Percentiles rank a stretch among this genome's conserved stretches.
Evolutionary conservation across 1,140 invertebrate species (phyloP).

Genomic region (Cydia splendana): DNA sequence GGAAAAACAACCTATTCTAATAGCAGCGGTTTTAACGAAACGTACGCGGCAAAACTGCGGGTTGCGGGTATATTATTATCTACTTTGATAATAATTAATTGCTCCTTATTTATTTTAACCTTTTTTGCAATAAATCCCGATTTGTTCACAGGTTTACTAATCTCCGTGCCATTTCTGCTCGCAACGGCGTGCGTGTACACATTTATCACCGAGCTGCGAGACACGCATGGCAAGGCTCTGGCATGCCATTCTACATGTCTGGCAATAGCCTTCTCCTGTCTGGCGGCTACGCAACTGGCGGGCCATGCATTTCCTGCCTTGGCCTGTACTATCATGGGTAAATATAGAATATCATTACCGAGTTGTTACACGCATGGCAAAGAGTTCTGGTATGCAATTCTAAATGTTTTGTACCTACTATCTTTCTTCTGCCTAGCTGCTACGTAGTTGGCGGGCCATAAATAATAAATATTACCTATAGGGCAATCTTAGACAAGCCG

Average conservation of each 20-base stretch:
- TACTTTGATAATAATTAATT: too few species aligned
- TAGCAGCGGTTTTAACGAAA: too few species aligned
- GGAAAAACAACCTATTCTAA: too few species aligned
- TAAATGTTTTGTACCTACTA: conserved; percentile 67
- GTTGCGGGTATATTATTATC: too few species aligned
- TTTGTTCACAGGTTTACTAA: conserved; percentile 68
- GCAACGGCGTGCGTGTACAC: conserved; percentile 79
- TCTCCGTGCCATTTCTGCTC: conserved; percentile 79
- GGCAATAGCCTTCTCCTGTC: conserved; percentile 71
- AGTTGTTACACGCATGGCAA: conserved; percentile 78
- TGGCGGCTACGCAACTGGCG: conserved; percentile 70
- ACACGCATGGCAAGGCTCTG: conserved; percentile 80
- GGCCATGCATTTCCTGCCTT: conserved; percentile 58
- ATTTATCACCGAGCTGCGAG: conserved; percentile 77
- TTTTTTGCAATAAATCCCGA: not conserved
- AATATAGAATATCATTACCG: conserved; percentile 48
- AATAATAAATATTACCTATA: too few species aligned
- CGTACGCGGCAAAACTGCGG: too few species aligned
- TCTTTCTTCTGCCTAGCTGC: conserved; percentile 66
- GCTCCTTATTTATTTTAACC: too few species aligned
- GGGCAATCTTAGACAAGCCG: too few species aligned
- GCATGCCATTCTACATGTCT: conserved; percentile 77
- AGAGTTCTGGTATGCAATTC: conserved; percentile 78
- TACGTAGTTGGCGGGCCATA: too few species aligned
- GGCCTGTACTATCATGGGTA: conserved; percentile 76